Evolutionary conservation across 2,113 vertebrate genomes (phyloP).

Genomic region (Vulpes ferrilata): DNA sequence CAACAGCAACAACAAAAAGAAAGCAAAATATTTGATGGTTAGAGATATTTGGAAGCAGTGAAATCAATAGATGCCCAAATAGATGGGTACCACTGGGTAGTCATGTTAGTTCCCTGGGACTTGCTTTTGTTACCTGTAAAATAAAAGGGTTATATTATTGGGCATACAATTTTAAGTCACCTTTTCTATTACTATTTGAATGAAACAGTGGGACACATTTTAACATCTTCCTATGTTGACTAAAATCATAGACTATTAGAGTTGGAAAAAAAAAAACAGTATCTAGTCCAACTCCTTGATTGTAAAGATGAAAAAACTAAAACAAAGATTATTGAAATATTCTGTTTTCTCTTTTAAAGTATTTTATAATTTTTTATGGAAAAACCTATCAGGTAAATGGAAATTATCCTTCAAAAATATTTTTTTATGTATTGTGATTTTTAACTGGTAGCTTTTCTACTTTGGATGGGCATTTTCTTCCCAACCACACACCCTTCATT

Average conservation of each 20-base stretch:
- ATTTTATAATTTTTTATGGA: conserved; percentile 70
- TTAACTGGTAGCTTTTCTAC: conserved; percentile 64
- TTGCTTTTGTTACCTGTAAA: conserved; percentile 7
- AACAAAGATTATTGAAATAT: conserved; percentile 47
- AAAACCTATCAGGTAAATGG: conserved; percentile 45
- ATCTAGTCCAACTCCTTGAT: neutral
- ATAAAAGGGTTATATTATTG: neutral
- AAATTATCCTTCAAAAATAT: conserved; percentile 63
- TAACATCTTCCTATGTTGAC: conserved; percentile 22
- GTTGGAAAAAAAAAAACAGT: neutral
- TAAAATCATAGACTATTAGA: conserved; percentile 46
- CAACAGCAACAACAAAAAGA: neutral
- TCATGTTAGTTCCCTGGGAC: neutral
- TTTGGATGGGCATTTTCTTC: conserved; percentile 35
- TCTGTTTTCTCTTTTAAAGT: conserved; percentile 48
- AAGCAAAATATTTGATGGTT: neutral
- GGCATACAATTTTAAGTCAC: neutral
- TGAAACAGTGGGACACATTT: conserved; percentile 39
- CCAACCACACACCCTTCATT: neutral
- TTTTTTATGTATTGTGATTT: conserved; percentile 69
- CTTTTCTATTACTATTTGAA: conserved; percentile 32
- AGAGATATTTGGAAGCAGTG: neutral
- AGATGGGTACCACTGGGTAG: neutral
- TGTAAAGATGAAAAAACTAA: conserved; percentile 47
- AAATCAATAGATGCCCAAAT: neutral